Evolutionary conservation across 2,797 vertebrate species (phyloP), one percentile per base, ranked within the genome.

Genomic region (Phrynocephalus guinanensis): DNA sequence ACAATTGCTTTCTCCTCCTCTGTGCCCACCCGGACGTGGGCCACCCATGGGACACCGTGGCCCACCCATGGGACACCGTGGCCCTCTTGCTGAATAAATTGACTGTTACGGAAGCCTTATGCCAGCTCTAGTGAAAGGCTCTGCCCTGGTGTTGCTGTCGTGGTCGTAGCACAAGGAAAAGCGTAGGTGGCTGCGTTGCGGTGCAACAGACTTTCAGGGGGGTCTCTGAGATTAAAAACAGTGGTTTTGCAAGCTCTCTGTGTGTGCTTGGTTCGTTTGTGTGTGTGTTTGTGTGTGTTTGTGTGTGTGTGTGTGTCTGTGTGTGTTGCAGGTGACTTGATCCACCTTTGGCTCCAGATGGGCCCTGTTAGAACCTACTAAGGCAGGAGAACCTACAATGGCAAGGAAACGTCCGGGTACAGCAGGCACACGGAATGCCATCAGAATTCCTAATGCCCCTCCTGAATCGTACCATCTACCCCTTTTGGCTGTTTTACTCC

Each of bases 1-100:
- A 87, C 88, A 88, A 3, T 87, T 90, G 87, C 85, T 79, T 11
- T 28, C 33, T 33, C 68, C 56, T 60, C 60, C 13, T 63, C 60
- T 63, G 60, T 63, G 60, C 60, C 60, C 60, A 63, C 18, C 60
- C 60, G 5, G 60, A 63, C 13, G 18, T 63, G 18, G 60, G 20
- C 18, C 60, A 63, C 60, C 60, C 60, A 15, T 20, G 20, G 38
- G 60, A 63, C 18, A 13, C 5, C 15, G 5, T 63, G 52, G 52
- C 52, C 52, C 52, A 63, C 60, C 60, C 60, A 15, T 20, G 20
- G 38, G 60, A 63, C 18, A 13, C 5, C 15, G 5, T 63, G 52
- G 52, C 52, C 52, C 52, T 56, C 52, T 56, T 56, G 52, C 9
- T 52, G 50, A 15, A 48, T 26, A 28, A 50, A 52, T 11, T 11